These are phyloP conservation scores for Lasioglossum figueresi DNA, from an alignment of 2,888 invertebrate species.

Conservation along the genomic window DNA sequence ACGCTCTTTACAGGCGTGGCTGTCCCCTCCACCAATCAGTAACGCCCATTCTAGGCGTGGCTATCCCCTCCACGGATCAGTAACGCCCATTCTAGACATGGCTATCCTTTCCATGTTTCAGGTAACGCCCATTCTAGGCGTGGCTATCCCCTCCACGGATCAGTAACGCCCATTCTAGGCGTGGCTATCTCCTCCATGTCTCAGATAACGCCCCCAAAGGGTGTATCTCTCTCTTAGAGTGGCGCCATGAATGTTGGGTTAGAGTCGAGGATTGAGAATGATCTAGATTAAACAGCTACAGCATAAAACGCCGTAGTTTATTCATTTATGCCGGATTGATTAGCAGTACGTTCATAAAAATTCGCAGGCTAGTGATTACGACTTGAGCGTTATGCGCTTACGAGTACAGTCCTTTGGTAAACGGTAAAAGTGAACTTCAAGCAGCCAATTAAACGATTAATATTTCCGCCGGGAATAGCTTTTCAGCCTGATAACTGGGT, in stretches of 20 bases:
- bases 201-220: not conserved
- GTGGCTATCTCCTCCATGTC: not conserved
- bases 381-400: not conserved
- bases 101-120: not conserved
- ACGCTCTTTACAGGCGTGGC: not conserved
- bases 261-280: not conserved
- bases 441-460: not conserved
- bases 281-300: not conserved
- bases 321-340: not conserved
- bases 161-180: not conserved
- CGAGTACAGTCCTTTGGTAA: not conserved
- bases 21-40: too few relatives aligned
- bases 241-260: not conserved
- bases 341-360: not conserved
- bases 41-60: too few relatives aligned
- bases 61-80: too few relatives aligned
- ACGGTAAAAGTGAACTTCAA: not conserved
- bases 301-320: not conserved
- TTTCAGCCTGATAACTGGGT: not conserved
- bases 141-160: too few relatives aligned
- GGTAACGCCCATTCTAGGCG: not conserved
- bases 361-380: not conserved
- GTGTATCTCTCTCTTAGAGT: too few relatives aligned
- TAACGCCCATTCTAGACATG: not conserved
- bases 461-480: not conserved